A percentile compares a stretch with the other conserved stretches of the same genome.
phyloP scores from a whole-genome alignment of 2,797 vertebrate genomes.

The Novumbra hubbsi region DNA sequence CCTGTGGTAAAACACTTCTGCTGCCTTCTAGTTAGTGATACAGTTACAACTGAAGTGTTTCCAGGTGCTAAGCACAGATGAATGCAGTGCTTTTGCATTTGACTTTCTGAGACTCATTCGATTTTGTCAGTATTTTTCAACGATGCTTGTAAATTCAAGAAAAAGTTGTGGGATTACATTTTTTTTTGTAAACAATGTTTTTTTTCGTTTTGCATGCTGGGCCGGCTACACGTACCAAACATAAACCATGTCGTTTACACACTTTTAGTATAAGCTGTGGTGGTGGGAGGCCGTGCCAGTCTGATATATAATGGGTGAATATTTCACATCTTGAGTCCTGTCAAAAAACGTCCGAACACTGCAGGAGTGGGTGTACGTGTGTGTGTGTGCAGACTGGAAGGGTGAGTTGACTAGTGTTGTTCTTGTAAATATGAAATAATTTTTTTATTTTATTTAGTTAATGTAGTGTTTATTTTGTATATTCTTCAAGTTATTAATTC shows the following conservation, averaged over 20 bases:
- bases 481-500: neutral
- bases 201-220: neutral
- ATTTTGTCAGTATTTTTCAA: neutral
- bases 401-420: neutral
- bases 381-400: neutral
- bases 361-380: neutral
- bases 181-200: neutral
- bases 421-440: neutral
- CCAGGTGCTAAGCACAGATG: slow-evolving; percentile 29
- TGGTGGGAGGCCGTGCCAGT: neutral
- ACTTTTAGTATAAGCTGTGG: neutral
- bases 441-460: neutral
- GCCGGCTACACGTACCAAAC: neutral
- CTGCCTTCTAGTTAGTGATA: slow-evolving; percentile 11
- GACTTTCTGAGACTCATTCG: neutral
- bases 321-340: slow-evolving; percentile 10
- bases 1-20: slow-evolving; percentile 52
- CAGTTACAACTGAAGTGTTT: slow-evolving; percentile 48
- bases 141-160: neutral
- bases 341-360: neutral
- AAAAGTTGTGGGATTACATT: neutral
- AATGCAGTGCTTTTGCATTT: neutral
- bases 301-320: neutral
- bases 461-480: neutral
- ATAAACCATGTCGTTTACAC: neutral